Percentiles rank a stretch among this genome's conserved stretches.
Evolutionary conservation across 2,113 vertebrate species (phyloP).

Genomic region (Osmerus mordax): DNA sequence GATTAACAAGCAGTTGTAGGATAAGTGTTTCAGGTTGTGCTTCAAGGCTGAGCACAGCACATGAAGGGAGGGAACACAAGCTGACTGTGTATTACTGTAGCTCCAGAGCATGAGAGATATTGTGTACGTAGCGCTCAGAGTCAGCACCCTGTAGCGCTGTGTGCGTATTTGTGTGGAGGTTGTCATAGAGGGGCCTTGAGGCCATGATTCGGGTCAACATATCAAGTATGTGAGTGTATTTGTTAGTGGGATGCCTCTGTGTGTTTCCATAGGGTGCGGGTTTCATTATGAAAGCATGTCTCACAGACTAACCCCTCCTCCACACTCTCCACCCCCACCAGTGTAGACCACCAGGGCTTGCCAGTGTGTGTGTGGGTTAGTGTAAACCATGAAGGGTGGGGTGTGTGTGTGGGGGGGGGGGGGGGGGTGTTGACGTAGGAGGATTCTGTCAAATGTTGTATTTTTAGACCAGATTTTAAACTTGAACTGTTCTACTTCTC

Average conservation of each 20-base stretch:
- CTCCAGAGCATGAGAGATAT: background rate
- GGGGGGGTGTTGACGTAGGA: constrained; percentile 49
- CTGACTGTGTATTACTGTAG: background rate
- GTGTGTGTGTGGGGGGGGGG: constrained; percentile 46
- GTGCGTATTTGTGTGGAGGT: background rate
- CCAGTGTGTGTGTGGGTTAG: background rate
- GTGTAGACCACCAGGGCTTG: constrained; percentile 8
- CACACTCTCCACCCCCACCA: background rate
- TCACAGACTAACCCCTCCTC: background rate
- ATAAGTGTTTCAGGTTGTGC: background rate
- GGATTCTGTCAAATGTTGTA: constrained; percentile 65
- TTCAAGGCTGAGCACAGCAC: background rate
- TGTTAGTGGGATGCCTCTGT: background rate
- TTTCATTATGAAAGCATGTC: constrained; percentile 46
- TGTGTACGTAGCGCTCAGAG: background rate
- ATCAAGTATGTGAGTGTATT: background rate
- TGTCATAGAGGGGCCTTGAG: background rate
- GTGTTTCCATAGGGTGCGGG: constrained; percentile 20
- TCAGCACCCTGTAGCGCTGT: background rate
- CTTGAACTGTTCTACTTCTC: constrained; percentile 58
- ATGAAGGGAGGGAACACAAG: too few species aligned
- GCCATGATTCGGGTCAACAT: background rate
- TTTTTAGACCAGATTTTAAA: constrained; percentile 55
- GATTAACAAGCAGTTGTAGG: background rate
- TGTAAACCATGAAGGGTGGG: constrained; percentile 15